A percentile compares a stretch with the other conserved stretches of the same genome.
phyloP scores from a whole-genome alignment of 2,113 vertebrate species.

The Zapus hudsonius region DNA sequence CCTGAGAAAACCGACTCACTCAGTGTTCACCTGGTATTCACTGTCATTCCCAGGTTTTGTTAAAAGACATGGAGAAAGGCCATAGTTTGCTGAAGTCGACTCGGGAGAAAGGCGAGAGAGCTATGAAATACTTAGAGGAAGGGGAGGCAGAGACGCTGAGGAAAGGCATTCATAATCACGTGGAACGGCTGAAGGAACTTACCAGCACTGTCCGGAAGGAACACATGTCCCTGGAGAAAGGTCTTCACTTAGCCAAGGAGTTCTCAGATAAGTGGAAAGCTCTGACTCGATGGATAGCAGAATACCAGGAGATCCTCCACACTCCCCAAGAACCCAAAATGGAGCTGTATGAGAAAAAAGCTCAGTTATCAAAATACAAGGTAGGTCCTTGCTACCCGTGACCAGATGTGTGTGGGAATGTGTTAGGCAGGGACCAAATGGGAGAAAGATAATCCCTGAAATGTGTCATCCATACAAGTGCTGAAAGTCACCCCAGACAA shows the following conservation, averaged over 20 bases:
- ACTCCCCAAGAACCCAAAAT: constrained; percentile 91
- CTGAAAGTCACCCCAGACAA: rapidly evolving
- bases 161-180: constrained; percentile 87
- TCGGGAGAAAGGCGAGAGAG: constrained; percentile 92
- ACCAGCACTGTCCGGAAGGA: constrained; percentile 91
- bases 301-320: constrained; percentile 89
- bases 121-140: constrained; percentile 89
- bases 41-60: constrained; percentile 79
- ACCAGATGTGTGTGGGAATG: rapidly evolving
- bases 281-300: constrained; percentile 92
- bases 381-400: constrained; percentile 76
- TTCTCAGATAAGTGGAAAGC: constrained; percentile 94
- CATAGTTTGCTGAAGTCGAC: constrained; percentile 93
- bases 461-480: rapidly evolving
- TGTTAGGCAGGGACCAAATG: rapidly evolving
- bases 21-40: not conserved
- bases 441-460: not conserved
- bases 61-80: constrained; percentile 93
- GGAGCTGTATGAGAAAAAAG: constrained; percentile 97
- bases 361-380: constrained; percentile 97
- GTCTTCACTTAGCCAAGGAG: constrained; percentile 92
- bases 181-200: constrained; percentile 92
- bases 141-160: constrained; percentile 88
- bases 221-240: constrained; percentile 90
- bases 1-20: no score